Percentiles rank a stretch among this genome's conserved stretches.
Evolutionary conservation across 1,140 invertebrate genomes (phyloP).

Genomic region (Lordiphosa mommai): DNA sequence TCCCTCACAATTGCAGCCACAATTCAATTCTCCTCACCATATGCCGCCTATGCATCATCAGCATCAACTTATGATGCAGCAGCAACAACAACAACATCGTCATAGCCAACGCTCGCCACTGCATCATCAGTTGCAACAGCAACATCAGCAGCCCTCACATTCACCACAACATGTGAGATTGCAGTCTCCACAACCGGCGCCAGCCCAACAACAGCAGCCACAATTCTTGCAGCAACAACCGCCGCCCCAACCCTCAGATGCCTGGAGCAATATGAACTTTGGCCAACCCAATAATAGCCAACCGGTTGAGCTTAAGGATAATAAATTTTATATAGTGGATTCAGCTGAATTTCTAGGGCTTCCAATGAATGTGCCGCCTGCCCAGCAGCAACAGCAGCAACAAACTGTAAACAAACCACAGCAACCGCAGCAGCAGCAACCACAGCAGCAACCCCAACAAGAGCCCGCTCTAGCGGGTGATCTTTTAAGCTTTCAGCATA

Average conservation of each 20-base stretch:
- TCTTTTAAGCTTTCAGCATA: slow-evolving; percentile 70
- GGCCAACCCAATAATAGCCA: slow-evolving; percentile 49
- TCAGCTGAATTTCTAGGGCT: slow-evolving; percentile 74
- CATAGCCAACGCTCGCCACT: slow-evolving; percentile 64
- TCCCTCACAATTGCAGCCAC: slow-evolving; percentile 52
- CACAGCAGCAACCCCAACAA: slow-evolving; percentile 54
- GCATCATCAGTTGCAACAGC: slow-evolving; percentile 55
- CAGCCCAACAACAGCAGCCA: slow-evolving; percentile 48
- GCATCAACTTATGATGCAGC: slow-evolving; percentile 62
- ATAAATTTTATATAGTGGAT: slow-evolving; percentile 75
- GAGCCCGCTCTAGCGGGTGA: slow-evolving; percentile 54
- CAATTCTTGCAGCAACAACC: slow-evolving; percentile 57
- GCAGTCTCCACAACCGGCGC: slow-evolving; percentile 65
- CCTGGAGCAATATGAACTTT: slow-evolving; percentile 67
- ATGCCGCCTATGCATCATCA: slow-evolving; percentile 72
- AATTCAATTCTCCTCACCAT: slow-evolving; percentile 68
- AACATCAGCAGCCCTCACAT: slow-evolving; percentile 61
- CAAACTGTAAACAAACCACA: slow-evolving; percentile 48
- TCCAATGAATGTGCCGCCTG: slow-evolving; percentile 68
- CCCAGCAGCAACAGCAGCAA: slow-evolving; percentile 54
- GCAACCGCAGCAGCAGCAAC: slow-evolving; percentile 43
- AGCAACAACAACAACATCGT: slow-evolving; percentile 56
- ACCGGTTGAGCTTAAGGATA: slow-evolving; percentile 67
- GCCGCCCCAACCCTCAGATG: slow-evolving; percentile 41
- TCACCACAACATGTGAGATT: slow-evolving; percentile 53